A percentile compares a stretch with the other conserved stretches of the same genome.
These are phyloP conservation scores for Phaedon cochleariae DNA, from an alignment of 2,888 invertebrate genomes.

Conservation along the genomic window DNA sequence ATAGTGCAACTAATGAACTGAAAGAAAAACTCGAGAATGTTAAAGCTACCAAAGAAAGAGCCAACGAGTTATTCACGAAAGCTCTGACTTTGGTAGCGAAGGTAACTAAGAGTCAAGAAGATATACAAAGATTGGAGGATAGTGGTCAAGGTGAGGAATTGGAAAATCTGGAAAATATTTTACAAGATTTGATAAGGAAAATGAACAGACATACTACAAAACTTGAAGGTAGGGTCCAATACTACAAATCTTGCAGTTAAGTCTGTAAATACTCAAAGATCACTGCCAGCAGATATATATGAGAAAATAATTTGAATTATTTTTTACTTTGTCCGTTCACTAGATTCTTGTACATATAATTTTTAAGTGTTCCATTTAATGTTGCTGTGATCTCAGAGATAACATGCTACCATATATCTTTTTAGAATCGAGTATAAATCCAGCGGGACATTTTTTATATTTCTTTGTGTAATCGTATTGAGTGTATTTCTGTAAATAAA, in stretches of 20 bases:
- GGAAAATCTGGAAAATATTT: conserved; percentile 66
- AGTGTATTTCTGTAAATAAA: conserved; percentile 34
- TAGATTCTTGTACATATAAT: conserved; percentile 34
- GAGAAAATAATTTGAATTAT: conserved; percentile 12
- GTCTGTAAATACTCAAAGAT: conserved; percentile 9
- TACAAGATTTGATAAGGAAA: conserved; percentile 69
- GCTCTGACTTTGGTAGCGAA: conserved; percentile 81
- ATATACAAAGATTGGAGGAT: conserved; percentile 54
- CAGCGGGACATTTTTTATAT: not conserved
- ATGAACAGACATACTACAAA: conserved; percentile 70
- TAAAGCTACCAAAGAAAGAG: conserved; percentile 79
- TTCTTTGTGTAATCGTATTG: conserved; percentile 2
- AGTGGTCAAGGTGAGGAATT: conserved; percentile 59
- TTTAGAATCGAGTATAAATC: not conserved
- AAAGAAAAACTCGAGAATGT: conserved; percentile 78
- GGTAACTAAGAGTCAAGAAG: conserved; percentile 55
- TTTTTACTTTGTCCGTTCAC: conserved; percentile 25
- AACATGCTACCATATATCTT: not conserved
- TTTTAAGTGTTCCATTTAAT: conserved; percentile 23
- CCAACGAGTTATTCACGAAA: conserved; percentile 78
- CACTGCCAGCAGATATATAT: conserved; percentile 3
- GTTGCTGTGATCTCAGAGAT: conserved; percentile 14
- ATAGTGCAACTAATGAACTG: conserved; percentile 75
- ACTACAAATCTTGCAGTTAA: conserved; percentile 69
- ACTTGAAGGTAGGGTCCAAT: conserved; percentile 70